These are phyloP conservation scores for Tetramorium alpestre DNA, from an alignment of 1,140 invertebrate species.

Conservation along the genomic window DNA sequence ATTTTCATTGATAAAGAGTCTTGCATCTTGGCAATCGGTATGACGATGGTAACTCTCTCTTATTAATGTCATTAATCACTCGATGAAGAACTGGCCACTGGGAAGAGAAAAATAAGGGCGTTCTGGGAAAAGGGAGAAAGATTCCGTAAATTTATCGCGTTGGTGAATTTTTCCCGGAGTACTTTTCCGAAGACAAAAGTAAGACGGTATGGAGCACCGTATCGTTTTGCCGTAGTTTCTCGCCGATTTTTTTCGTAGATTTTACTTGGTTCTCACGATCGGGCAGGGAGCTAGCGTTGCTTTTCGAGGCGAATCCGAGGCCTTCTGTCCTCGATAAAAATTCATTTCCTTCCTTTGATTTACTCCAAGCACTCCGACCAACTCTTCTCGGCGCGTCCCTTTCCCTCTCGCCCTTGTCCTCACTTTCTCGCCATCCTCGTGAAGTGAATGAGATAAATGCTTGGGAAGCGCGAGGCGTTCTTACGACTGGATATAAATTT, in stretches of 20 bases:
- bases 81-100: conserved; percentile 13
- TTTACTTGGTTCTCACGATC: conserved; percentile 64
- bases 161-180: conserved; percentile 31
- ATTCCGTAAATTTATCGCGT: conserved; percentile 66
- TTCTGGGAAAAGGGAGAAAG: conserved; percentile 34
- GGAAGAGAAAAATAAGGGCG: conserved; percentile 64
- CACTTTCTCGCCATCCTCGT: conserved; percentile 41
- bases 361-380: conserved; percentile 72
- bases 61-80: conserved; percentile 80
- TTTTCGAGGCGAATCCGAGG: conserved; percentile 39
- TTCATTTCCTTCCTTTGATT: conserved; percentile 81
- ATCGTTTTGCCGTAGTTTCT: conserved; percentile 74
- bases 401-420: neutral
- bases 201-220: conserved; percentile 55
- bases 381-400: conserved; percentile 51
- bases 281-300: conserved; percentile 48
- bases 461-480: conserved; percentile 36
- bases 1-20: conserved; percentile 29
- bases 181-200: conserved; percentile 61
- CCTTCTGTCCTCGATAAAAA: conserved; percentile 79
- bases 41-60: conserved; percentile 58
- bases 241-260: conserved; percentile 72
- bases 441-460: conserved; percentile 55
- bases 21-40: conserved; percentile 37
- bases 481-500: conserved; percentile 66